phyloP scores from a whole-genome alignment of 2,113 vertebrate genomes.

The Thunnus thynnus region DNA sequence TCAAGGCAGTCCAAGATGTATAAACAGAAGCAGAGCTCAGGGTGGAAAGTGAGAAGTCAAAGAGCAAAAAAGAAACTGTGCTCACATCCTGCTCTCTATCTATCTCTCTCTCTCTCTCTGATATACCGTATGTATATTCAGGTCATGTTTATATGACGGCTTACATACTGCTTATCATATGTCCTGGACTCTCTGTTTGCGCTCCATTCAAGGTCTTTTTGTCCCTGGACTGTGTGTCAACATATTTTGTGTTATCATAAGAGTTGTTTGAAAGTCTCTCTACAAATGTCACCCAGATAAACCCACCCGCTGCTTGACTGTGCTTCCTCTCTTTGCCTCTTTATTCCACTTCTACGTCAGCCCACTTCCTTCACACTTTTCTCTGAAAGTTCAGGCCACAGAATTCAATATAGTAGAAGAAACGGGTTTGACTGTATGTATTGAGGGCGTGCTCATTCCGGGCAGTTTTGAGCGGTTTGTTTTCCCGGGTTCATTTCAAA shows the following conservation, averaged over 20 bases:
- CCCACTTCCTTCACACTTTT: not conserved
- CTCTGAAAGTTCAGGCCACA: not conserved
- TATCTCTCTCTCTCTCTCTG: not conserved
- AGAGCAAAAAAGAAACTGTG: slow-evolving; percentile 12
- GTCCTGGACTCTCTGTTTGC: not conserved
- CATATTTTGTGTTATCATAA: slow-evolving; percentile 23
- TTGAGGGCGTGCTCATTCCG: slow-evolving; percentile 20
- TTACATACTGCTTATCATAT: slow-evolving; percentile 34
- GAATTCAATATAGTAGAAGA: not conserved
- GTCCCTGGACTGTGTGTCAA: slow-evolving; percentile 20
- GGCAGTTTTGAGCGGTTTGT: not conserved
- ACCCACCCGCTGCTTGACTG: not conserved
- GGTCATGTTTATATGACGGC: not conserved
- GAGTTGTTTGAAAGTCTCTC: slow-evolving; percentile 8
- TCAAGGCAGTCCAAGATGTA: not conserved
- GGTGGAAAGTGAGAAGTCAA: not conserved
- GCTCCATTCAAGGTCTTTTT: not conserved
- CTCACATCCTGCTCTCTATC: not conserved
- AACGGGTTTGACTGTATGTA: not conserved
- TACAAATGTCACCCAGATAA: not conserved
- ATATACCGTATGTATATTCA: not conserved
- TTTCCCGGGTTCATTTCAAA: slow-evolving; percentile 25
- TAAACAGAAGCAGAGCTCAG: slow-evolving; percentile 12
- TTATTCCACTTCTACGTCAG: not conserved
- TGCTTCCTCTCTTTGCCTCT: not conserved